These are phyloP conservation scores for Anolis sagrei DNA, from an alignment of 2,113 vertebrate genomes.

Conservation along the genomic window DNA sequence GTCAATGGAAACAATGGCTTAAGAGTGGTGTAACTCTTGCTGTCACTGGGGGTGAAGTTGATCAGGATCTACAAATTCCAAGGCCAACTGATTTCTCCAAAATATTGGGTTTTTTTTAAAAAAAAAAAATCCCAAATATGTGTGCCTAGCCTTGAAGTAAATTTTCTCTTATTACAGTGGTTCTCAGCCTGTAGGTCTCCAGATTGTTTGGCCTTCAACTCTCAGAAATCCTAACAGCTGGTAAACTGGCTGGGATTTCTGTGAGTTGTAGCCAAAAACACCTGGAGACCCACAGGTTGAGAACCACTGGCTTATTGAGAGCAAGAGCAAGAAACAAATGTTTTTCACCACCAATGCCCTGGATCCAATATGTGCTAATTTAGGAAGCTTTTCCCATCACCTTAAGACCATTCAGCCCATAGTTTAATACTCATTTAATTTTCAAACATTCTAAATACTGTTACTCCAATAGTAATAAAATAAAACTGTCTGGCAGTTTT, in stretches of 20 bases:
- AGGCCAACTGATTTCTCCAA: neutral
- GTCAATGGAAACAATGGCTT: neutral
- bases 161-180: too few species aligned
- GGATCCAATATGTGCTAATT: neutral
- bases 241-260: too few species aligned
- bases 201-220: too few species aligned
- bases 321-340: neutral
- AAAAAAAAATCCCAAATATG: neutral
- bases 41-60: neutral
- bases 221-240: too few species aligned
- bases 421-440: neutral
- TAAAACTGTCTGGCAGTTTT: neutral
- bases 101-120: too few species aligned
- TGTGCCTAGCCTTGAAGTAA: neutral
- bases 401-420: neutral
- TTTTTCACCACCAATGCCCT: too few species aligned
- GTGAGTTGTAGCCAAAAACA: too few species aligned
- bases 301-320: too few species aligned
- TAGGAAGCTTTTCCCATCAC: neutral
- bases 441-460: neutral
- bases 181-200: too few species aligned
- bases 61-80: neutral
- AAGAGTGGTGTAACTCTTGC: neutral
- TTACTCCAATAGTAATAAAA: neutral
- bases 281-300: too few species aligned